Evolutionary conservation across 2,797 vertebrate genomes (phyloP).

Genomic region (Galago senegalensis): DNA sequence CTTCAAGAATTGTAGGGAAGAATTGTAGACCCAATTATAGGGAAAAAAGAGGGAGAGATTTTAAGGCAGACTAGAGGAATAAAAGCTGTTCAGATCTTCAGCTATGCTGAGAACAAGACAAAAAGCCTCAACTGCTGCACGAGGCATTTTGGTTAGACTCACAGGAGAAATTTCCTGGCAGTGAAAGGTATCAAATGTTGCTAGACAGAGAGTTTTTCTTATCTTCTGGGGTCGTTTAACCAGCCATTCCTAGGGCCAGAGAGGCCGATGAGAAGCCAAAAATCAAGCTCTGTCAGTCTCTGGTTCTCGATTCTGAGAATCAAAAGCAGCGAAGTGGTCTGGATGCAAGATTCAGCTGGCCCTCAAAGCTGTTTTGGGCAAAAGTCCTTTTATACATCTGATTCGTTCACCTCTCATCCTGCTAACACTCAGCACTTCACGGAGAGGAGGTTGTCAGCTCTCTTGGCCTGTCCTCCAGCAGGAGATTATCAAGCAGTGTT

Average conservation of each 20-base stretch:
- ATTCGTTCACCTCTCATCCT: not conserved
- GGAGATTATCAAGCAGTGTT: not conserved
- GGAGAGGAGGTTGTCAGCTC: not conserved
- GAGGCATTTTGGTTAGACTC: not conserved
- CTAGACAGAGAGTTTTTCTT: not conserved
- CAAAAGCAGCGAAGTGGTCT: not conserved
- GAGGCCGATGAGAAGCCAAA: not conserved
- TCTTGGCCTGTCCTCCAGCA: not conserved
- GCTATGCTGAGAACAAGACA: not conserved
- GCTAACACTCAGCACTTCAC: fast-evolving
- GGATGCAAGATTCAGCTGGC: not conserved
- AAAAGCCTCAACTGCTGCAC: not conserved
- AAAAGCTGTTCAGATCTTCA: not conserved
- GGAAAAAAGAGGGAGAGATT: not conserved
- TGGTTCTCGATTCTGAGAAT: not conserved
- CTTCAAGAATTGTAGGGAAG: not conserved
- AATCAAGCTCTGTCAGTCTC: not conserved
- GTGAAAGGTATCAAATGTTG: not conserved
- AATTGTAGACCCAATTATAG: not conserved
- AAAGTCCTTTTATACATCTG: not conserved
- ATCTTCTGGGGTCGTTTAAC: not conserved
- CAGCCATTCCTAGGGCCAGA: not conserved
- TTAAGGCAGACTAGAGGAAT: not conserved
- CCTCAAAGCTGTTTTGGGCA: not conserved
- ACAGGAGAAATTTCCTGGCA: constrained; percentile 2